A percentile compares a stretch with the other conserved stretches of the same genome.
Conservation (phyloP, 1,140 invertebrate species). For the Drosophila melanica region DNA sequence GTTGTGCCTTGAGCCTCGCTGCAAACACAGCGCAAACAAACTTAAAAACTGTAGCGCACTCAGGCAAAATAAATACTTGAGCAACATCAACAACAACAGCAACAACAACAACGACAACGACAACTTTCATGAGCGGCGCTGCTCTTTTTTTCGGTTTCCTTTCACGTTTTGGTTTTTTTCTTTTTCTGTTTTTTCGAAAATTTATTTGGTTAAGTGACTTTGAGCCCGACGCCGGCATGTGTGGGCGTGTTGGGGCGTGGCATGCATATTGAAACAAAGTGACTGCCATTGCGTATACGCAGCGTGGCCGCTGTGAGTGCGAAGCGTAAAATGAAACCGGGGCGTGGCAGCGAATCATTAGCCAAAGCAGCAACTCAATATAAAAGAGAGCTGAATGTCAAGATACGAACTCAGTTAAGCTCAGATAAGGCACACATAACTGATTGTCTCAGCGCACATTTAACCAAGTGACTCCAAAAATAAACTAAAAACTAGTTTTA, state of each 20-base stretch:
- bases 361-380: conserved; percentile 50
- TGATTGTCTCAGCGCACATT: conserved; percentile 32
- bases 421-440: conserved; percentile 37
- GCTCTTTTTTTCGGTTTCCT: conserved; percentile 3
- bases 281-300: conserved; percentile 72
- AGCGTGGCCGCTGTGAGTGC: conserved; percentile 33
- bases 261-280: conserved; percentile 81
- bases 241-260: conserved; percentile 38
- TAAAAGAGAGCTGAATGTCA: conserved; percentile 8
- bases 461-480: conserved; percentile 11
- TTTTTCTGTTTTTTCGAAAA: conserved; percentile 46
- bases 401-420: conserved; percentile 18
- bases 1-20: conserved; percentile 70
- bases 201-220: conserved; percentile 81
- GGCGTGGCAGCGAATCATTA: conserved; percentile 61
- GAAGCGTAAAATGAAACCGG: conserved; percentile 1
- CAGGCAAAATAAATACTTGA: conserved; percentile 80
- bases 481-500: background rate
- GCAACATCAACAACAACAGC: conserved; percentile 49
- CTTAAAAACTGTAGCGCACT: conserved; percentile 80
- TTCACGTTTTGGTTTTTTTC: conserved; percentile 1
- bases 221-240: conserved; percentile 43
- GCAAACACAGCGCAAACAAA: conserved; percentile 75
- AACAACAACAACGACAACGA: background rate
- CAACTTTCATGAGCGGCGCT: conserved; percentile 4